Percentiles rank a stretch among this genome's conserved stretches.
These are phyloP conservation scores for Leucozona laternaria DNA, from an alignment of 2,888 invertebrate species.

Conservation along the genomic window DNA sequence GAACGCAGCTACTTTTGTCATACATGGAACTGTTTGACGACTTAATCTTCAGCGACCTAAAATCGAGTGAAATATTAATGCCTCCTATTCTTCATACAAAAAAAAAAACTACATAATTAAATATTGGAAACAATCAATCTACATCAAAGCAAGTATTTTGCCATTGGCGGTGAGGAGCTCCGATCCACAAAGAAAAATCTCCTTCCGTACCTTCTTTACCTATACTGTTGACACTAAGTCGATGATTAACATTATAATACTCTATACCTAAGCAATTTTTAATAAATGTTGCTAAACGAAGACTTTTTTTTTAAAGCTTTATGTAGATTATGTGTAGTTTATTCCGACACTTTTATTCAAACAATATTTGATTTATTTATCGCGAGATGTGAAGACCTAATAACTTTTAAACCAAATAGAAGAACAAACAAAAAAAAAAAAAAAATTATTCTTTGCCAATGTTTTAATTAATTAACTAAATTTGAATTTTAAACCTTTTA, in stretches of 20 bases:
- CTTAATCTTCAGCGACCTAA: neutral
- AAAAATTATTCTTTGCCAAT: neutral
- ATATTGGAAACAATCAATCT: neutral
- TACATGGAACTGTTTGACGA: neutral
- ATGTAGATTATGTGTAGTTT: slow-evolving; percentile 6
- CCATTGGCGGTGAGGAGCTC: neutral
- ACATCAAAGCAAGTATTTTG: neutral
- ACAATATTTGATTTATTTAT: slow-evolving; percentile 14
- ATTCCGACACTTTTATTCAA: slow-evolving; percentile 19
- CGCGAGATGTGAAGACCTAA: neutral
- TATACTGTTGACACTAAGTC: neutral
- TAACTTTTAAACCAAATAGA: neutral
- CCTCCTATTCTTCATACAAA: neutral
- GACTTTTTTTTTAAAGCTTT: neutral
- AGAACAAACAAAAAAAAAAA: neutral
- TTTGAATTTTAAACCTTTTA: slow-evolving; percentile 14
- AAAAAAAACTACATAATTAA: neutral
- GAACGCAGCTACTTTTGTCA: neutral
- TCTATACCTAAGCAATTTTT: neutral
- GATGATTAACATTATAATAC: neutral
- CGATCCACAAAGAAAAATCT: too few relatives aligned
- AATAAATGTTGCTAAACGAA: neutral
- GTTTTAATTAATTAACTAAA: slow-evolving; percentile 10
- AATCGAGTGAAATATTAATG: neutral
- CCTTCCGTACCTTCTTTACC: neutral